Evolutionary conservation across 30 jellyfish, hydroid and myxozoan species (phyloP).

Genomic region (Haliclystus octoradiatus): DNA sequence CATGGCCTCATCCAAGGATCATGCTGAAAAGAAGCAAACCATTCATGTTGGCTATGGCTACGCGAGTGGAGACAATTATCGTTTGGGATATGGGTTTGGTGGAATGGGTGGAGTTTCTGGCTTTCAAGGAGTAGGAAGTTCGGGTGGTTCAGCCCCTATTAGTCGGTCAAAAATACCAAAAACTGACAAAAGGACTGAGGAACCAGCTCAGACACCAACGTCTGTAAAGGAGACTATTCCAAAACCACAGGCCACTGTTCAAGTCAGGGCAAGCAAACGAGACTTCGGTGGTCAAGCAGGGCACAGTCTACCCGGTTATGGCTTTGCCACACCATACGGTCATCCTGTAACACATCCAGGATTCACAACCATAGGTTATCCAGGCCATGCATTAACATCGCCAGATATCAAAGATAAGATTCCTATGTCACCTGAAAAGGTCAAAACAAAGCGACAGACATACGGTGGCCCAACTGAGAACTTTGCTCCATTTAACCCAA

Average conservation of each 20-base stretch:
- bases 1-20: conserved; percentile 7
- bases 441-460: conserved; percentile 39
- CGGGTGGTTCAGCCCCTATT: conserved; percentile 7
- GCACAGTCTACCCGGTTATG: conserved; percentile 17
- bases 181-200: neutral
- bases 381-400: conserved; percentile 92
- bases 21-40: conserved; percentile 80
- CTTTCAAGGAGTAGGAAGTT: conserved; percentile 43
- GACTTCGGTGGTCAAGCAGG: conserved; percentile 25
- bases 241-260: conserved; percentile 24
- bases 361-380: conserved; percentile 90
- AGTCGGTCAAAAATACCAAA: conserved; percentile 23
- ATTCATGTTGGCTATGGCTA: conserved; percentile 99
- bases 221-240: conserved; percentile 35
- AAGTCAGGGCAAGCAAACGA: conserved; percentile 49
- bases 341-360: conserved; percentile 99
- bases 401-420: conserved; percentile 63
- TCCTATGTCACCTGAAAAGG: conserved; percentile 17
- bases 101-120: conserved; percentile 99
- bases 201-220: neutral
- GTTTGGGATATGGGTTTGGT: conserved; percentile 93
- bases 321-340: conserved; percentile 77
- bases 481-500: neutral
- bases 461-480: conserved; percentile 40
- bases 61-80: conserved; percentile 98